A percentile compares a stretch with the other conserved stretches of the same genome.
Evolutionary conservation across 1,140 invertebrate genomes (phyloP).

Genomic region (Octopus sinensis): DNA sequence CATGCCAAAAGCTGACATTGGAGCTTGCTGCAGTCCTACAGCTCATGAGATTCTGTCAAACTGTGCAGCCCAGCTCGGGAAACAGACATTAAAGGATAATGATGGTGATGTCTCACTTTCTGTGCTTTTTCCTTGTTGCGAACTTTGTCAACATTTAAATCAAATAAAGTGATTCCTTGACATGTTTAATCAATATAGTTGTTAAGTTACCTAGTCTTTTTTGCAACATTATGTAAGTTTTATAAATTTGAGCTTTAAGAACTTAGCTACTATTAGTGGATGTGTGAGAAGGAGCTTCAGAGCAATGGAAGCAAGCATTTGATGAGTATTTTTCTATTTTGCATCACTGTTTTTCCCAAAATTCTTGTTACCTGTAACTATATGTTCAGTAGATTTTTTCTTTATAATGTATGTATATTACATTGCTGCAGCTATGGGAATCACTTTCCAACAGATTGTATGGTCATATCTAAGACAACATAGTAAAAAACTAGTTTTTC

Average conservation of each 20-base stretch:
- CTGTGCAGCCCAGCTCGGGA: no score
- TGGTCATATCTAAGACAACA: background rate
- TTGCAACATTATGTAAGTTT: background rate
- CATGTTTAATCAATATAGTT: background rate
- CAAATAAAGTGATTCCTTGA: background rate
- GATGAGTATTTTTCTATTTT: background rate
- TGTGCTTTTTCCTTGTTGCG: no score
- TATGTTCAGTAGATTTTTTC: conserved; percentile 1
- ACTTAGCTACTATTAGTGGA: background rate
- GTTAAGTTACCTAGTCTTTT: no score
- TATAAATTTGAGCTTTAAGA: conserved; percentile 2
- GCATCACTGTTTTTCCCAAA: conserved; percentile 1
- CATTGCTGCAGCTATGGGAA: background rate
- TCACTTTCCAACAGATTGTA: background rate
- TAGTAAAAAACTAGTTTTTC: background rate
- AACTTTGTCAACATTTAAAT: no score
- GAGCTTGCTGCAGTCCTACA: no score
- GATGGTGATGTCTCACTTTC: no score
- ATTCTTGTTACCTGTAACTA: background rate
- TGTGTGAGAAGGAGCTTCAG: background rate
- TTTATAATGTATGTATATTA: background rate
- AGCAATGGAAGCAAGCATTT: background rate
- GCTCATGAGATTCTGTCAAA: no score
- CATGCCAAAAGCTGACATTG: no score
- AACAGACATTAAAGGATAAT: no score